Percentiles rank a stretch among this genome's conserved stretches.
phyloP scores from a whole-genome alignment of 2,797 vertebrate genomes.

The Lophius americanus region DNA sequence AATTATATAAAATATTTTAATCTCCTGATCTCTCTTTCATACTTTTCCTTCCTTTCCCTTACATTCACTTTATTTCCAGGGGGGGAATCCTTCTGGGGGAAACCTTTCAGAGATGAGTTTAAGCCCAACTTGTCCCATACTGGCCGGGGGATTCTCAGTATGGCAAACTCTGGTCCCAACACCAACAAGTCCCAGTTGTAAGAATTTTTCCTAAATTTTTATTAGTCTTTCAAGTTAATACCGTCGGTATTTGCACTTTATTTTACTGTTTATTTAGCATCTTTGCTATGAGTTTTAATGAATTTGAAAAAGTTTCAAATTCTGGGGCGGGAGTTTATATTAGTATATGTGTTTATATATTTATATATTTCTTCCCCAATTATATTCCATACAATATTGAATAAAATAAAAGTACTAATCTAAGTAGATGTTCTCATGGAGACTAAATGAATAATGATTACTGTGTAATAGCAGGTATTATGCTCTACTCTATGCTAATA shows the following conservation, averaged over 20 bases:
- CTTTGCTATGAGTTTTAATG: background rate
- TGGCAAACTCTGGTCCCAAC: constrained; percentile 97
- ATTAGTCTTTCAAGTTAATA: background rate
- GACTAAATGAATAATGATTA: too few relatives aligned
- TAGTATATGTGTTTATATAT: too few relatives aligned
- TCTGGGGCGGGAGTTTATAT: too few relatives aligned
- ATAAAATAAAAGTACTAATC: too few relatives aligned
- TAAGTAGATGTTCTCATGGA: too few relatives aligned
- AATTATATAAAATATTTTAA: too few relatives aligned
- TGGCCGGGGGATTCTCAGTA: constrained; percentile 94
- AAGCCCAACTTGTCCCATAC: constrained; percentile 94
- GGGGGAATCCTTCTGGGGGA: constrained; percentile 94
- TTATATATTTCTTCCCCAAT: too few relatives aligned
- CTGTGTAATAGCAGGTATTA: too few relatives aligned
- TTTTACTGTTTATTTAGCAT: background rate
- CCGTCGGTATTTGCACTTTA: background rate
- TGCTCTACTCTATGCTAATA: too few relatives aligned
- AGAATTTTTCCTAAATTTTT: constrained; percentile 63
- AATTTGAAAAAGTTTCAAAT: too few relatives aligned
- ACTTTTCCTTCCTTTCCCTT: background rate
- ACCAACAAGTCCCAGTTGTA: constrained; percentile 99
- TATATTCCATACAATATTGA: too few relatives aligned
- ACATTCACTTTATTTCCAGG: constrained; percentile 74
- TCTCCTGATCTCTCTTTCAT: background rate
- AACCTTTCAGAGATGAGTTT: constrained; percentile 95